A percentile compares a stretch with the other conserved stretches of the same genome.
Conservation (phyloP, 2,113 vertebrate genomes). For the Ranitomeya variabilis region DNA sequence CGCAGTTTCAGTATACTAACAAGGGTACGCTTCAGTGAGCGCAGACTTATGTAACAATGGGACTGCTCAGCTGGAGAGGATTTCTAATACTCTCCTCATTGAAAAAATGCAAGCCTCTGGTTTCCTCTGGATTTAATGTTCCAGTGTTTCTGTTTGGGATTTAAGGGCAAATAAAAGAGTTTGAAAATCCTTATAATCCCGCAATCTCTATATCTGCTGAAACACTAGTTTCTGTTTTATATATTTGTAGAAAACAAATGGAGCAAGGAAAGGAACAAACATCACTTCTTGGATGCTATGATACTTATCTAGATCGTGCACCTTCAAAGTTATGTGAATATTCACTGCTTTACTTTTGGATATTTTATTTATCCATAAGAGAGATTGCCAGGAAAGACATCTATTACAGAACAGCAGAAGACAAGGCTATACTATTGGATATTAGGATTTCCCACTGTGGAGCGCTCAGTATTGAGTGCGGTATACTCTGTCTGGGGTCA, state of each 20-base stretch:
- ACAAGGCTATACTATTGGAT: background rate
- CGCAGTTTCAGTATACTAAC: constrained; percentile 69
- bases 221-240: constrained; percentile 63
- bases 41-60: constrained; percentile 73
- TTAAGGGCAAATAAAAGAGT: constrained; percentile 72
- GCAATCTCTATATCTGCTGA: constrained; percentile 70
- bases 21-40: constrained; percentile 72
- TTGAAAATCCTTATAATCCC: constrained; percentile 70
- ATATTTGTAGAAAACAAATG: constrained; percentile 12
- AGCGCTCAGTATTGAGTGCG: background rate
- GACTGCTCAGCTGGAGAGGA: constrained; percentile 70
- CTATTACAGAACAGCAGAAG: no score
- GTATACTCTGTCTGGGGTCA: background rate
- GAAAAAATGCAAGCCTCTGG: constrained; percentile 69
- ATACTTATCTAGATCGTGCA: constrained; percentile 35
- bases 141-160: constrained; percentile 70
- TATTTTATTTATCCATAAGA: background rate
- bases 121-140: constrained; percentile 69
- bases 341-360: background rate
- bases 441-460: background rate
- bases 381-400: background rate
- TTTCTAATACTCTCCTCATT: constrained; percentile 71
- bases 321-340: constrained; percentile 58
- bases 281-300: constrained; percentile 18
- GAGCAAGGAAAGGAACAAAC: constrained; percentile 31